Evolutionary conservation across 2,797 vertebrate species (phyloP), one percentile per base, ranked within the genome.

Genomic region (Ctenosaura bakeri): DNA sequence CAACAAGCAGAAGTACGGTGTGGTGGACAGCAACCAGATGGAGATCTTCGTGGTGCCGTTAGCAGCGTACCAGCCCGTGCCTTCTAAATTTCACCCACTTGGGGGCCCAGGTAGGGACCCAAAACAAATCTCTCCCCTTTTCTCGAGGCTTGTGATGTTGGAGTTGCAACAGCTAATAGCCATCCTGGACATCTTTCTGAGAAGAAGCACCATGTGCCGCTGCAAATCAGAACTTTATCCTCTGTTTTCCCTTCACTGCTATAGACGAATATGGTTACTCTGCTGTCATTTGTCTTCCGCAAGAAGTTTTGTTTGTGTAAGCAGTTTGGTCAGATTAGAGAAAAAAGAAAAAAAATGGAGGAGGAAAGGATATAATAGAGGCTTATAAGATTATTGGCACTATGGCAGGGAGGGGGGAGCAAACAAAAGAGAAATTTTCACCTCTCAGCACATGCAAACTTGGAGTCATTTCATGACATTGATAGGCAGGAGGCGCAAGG

Each of bases 51-150:
- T 97, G 82, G 78, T 97, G 62, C 95, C 97, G 3, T 90, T 97
- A 73, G 94, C 97, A 0, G 96, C 97, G 50, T 95, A 95, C 79
- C 96, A 97, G 81, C 95, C 96, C 9, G 83, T 97, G 84, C 96
- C 97, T 22, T 8, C 91, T 83, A 93, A 95, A 38, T 87, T 97
- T 54, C 95, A 90, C 26, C 64, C 92, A 54, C 90, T 97, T 24
- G 95, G 97, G 14, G 97, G 97, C 38, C 97, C 96, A 95, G 97
- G 97, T 97, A 92, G 88, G 95, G 35, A 4, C 20, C 38, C 6
- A 0, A 0, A 50, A 14, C 35, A n/a, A 4, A 4, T 8, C 46
- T 71, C 16, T 42, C 59, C 18, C 46, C 26, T 22, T 54, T 42
- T 71, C 8, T 50, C 24, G 50, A 32, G 3, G 50, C 29, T 69